Conservation (phyloP, 2,888 invertebrate genomes). For the Plutella xylostella region DNA sequence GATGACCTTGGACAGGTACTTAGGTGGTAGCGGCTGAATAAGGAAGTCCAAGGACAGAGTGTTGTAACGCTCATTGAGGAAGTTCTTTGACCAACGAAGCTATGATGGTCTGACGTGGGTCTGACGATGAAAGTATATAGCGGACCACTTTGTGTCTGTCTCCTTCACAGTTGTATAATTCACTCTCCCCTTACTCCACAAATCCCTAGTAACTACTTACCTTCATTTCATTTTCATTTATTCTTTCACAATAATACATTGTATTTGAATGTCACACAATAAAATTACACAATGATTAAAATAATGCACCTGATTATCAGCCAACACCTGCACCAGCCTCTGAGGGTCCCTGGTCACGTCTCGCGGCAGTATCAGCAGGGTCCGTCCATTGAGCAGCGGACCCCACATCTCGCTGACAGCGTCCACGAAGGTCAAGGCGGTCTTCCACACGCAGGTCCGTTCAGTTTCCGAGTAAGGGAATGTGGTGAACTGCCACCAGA, state of each 20-base stretch:
- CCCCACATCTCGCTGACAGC: constrained; percentile 91
- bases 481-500: constrained; percentile 88
- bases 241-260: neutral
- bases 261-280: neutral
- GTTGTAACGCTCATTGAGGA: too few species aligned
- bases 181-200: neutral
- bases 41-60: too few species aligned
- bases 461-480: constrained; percentile 81
- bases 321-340: constrained; percentile 75
- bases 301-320: constrained; percentile 73
- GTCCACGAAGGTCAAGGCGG: constrained; percentile 92
- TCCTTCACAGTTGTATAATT: neutral
- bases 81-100: too few species aligned
- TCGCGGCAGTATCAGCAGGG: constrained; percentile 80
- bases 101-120: too few species aligned
- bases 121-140: too few species aligned
- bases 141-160: too few species aligned
- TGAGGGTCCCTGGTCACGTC: constrained; percentile 83
- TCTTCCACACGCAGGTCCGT: constrained; percentile 85
- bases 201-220: neutral
- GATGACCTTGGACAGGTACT: too few species aligned
- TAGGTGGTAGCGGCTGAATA: too few species aligned
- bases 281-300: neutral
- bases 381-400: constrained; percentile 77
- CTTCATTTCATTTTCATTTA: constrained; percentile 2